Conservation (phyloP, 2,113 vertebrate genomes). For the Ictidomys tridecemlineatus region DNA sequence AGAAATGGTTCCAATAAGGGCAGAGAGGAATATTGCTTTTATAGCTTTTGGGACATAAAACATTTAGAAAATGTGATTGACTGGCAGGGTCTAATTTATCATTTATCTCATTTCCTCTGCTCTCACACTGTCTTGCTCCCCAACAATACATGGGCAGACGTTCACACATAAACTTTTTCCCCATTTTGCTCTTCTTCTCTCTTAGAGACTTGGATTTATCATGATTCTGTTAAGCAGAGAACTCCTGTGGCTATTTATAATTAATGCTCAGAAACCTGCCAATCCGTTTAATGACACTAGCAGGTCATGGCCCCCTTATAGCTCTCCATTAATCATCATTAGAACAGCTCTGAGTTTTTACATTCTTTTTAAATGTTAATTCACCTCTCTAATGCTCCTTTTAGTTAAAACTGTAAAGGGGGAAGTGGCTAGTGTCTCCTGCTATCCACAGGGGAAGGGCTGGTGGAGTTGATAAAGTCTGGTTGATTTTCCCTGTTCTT, state of each 20-base stretch:
- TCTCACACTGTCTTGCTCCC: neutral
- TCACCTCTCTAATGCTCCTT: slow-evolving; percentile 89
- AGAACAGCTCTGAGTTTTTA: slow-evolving; percentile 89
- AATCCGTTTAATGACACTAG: slow-evolving; percentile 91
- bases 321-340: slow-evolving; percentile 90
- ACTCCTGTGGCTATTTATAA: slow-evolving; percentile 91
- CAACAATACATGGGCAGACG: slow-evolving; percentile 9
- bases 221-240: slow-evolving; percentile 85
- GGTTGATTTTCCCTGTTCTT: slow-evolving; percentile 69
- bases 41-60: slow-evolving; percentile 91
- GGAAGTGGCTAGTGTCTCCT: slow-evolving; percentile 79
- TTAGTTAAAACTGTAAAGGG: slow-evolving; percentile 86
- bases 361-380: slow-evolving; percentile 91
- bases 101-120: slow-evolving; percentile 81
- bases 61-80: slow-evolving; percentile 90
- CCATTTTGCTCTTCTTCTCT: slow-evolving; percentile 61
- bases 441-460: slow-evolving; percentile 74
- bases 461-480: slow-evolving; percentile 83
- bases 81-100: slow-evolving; percentile 87
- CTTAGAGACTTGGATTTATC: slow-evolving; percentile 86
- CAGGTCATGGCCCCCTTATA: slow-evolving; percentile 89
- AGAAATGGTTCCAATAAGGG: slow-evolving; percentile 89
- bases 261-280: slow-evolving; percentile 91
- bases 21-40: slow-evolving; percentile 91
- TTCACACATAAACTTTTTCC: slow-evolving; percentile 31